Conservation (phyloP, 2,888 invertebrate genomes). For the Cephalotes varians region DNA sequence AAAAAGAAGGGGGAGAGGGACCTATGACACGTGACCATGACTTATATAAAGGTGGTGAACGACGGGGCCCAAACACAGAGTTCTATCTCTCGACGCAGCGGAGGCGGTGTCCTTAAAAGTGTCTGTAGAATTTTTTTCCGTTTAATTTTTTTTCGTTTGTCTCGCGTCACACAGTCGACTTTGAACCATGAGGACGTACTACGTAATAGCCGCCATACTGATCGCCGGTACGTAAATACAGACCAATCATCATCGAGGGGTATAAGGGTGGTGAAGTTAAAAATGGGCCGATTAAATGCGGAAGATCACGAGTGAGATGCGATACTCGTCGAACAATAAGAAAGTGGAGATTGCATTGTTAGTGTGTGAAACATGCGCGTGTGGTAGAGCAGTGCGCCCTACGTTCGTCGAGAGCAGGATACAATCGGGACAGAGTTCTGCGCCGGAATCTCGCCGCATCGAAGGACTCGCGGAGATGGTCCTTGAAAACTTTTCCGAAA, state of each 20-base stretch:
- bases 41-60: conserved; percentile 85
- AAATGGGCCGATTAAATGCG: conserved; percentile 11
- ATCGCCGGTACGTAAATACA: conserved; percentile 84
- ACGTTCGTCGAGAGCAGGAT: conserved; percentile 42
- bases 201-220: conserved; percentile 84
- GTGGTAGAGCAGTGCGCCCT: conserved; percentile 63
- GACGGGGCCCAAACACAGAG: conserved; percentile 84
- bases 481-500: conserved; percentile 10
- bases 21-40: conserved; percentile 85
- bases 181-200: conserved; percentile 83
- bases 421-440: conserved; percentile 12
- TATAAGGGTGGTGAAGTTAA: conserved; percentile 36
- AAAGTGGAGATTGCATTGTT: conserved; percentile 62
- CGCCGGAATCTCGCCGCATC: not conserved
- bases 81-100: conserved; percentile 78
- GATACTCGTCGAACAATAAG: conserved; percentile 47
- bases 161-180: conserved; percentile 38
- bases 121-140: conserved; percentile 66
- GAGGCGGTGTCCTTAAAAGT: conserved; percentile 68
- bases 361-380: conserved; percentile 72
- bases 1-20: conserved; percentile 73
- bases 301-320: conserved; percentile 62
- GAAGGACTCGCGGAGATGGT: conserved; percentile 13
- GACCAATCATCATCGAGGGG: conserved; percentile 50
- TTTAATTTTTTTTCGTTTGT: conserved; percentile 40